Percentiles rank a stretch among this genome's conserved stretches.
Conservation (phyloP, 1,140 invertebrate species). For the Zaprionus camerounensis region DNA sequence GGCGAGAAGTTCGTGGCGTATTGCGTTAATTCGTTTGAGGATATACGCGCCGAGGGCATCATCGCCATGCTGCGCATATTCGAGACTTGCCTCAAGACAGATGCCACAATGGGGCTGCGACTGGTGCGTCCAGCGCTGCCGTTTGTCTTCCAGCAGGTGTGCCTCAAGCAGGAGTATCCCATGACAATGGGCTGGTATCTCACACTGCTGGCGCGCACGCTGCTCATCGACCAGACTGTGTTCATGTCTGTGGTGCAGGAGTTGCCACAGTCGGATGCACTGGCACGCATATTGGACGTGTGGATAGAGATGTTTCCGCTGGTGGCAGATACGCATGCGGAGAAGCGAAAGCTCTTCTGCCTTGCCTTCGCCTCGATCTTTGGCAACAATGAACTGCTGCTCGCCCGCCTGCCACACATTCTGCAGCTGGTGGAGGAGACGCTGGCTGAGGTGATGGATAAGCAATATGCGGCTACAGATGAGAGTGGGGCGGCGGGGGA, state of each 20-base stretch:
- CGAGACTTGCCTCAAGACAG: conserved; percentile 89
- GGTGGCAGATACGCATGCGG: conserved; percentile 90
- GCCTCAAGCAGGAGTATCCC: conserved; percentile 88
- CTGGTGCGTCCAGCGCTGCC: conserved; percentile 88
- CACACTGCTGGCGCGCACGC: conserved; percentile 90
- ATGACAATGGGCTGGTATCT: conserved; percentile 91
- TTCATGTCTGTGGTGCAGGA: conserved; percentile 88
- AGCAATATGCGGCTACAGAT: conserved; percentile 84
- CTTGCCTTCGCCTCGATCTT: conserved; percentile 93
- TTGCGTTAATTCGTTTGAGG: conserved; percentile 89
- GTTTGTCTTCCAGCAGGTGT: conserved; percentile 88
- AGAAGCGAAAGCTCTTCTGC: conserved; percentile 92
- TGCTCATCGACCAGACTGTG: conserved; percentile 90
- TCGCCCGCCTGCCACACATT: conserved; percentile 90
- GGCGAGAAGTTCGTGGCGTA: conserved; percentile 88
- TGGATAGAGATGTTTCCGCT: conserved; percentile 93
- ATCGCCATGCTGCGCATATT: conserved; percentile 90
- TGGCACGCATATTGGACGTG: conserved; percentile 89
- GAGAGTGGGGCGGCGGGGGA: conserved; percentile 36
- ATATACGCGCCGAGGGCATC: conserved; percentile 92
- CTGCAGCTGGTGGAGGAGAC: conserved; percentile 92
- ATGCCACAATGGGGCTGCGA: conserved; percentile 87
- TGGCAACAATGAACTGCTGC: conserved; percentile 88
- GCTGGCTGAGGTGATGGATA: conserved; percentile 93
- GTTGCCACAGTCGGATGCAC: conserved; percentile 86